phyloP scores from a whole-genome alignment of 2,888 invertebrate species.

The Athrips mouffetella region DNA sequence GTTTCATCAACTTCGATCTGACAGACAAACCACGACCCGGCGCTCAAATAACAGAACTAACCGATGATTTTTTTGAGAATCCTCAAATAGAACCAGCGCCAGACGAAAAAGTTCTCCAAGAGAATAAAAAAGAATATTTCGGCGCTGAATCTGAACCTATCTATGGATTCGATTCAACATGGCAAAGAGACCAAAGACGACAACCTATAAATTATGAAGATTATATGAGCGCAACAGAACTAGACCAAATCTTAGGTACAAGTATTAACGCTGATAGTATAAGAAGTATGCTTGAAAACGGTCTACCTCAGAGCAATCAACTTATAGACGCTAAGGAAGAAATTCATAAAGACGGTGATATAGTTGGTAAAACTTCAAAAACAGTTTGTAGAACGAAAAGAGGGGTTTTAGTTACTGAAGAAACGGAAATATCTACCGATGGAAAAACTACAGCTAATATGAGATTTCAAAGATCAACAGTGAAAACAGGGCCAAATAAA shows the following conservation, averaged over 20 bases:
- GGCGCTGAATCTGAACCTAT: constrained; percentile 60
- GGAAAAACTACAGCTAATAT: constrained; percentile 61
- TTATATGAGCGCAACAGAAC: constrained; percentile 54
- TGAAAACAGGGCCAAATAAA: constrained; percentile 62
- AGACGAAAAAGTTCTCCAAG: constrained; percentile 40
- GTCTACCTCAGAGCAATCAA: constrained; percentile 57
- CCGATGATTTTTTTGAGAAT: constrained; percentile 69
- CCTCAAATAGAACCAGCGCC: constrained; percentile 62
- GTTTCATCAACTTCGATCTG: constrained; percentile 53
- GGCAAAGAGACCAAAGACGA: constrained; percentile 75
- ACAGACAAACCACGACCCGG: constrained; percentile 62
- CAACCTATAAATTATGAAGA: constrained; percentile 68
- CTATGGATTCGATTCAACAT: constrained; percentile 60
- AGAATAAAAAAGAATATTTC: constrained; percentile 37
- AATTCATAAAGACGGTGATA: constrained; percentile 57
- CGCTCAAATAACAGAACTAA: constrained; percentile 73
- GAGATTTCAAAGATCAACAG: constrained; percentile 64
- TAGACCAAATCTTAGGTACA: constrained; percentile 59
- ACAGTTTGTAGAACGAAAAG: constrained; percentile 62
- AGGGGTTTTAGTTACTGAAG: constrained; percentile 67
- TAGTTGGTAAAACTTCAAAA: constrained; percentile 62
- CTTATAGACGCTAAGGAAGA: constrained; percentile 62
- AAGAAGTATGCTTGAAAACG: constrained; percentile 63
- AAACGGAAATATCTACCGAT: constrained; percentile 66
- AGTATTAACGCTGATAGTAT: constrained; percentile 57